phyloP scores from a whole-genome alignment of 2,888 invertebrate species.

The Automeris io region DNA sequence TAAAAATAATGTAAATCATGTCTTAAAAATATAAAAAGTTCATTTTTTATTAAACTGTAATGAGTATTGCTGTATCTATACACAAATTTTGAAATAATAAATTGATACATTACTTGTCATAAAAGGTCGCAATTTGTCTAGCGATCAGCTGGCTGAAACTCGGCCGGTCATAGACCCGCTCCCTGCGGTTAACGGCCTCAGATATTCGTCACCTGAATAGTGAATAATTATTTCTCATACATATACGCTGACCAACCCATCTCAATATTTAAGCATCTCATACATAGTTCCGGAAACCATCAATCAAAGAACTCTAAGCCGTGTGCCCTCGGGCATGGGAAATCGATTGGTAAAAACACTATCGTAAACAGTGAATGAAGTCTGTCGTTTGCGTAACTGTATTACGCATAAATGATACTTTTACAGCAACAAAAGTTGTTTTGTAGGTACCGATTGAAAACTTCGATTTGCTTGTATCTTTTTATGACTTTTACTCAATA shows the following conservation, averaged over 20 bases:
- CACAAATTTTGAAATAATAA: slow-evolving; percentile 33
- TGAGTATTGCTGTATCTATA: background rate
- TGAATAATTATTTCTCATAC: slow-evolving; percentile 50
- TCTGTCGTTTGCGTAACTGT: slow-evolving; percentile 2
- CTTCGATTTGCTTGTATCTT: background rate
- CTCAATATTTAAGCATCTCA: slow-evolving; percentile 51
- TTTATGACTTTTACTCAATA: too few species aligned
- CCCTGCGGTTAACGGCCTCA: slow-evolving; percentile 49
- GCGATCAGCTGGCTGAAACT: slow-evolving; percentile 67
- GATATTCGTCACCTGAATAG: slow-evolving; percentile 61
- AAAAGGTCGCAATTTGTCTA: slow-evolving; percentile 18
- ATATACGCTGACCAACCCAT: slow-evolving; percentile 58
- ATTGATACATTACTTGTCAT: slow-evolving; percentile 40
- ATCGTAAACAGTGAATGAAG: slow-evolving; percentile 28
- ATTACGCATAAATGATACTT: background rate
- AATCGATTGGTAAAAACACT: slow-evolving; percentile 28
- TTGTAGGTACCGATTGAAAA: slow-evolving; percentile 7
- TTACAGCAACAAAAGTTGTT: slow-evolving; percentile 12
- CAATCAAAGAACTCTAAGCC: slow-evolving; percentile 29
- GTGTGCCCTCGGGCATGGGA: slow-evolving; percentile 19
- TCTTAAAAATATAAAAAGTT: background rate
- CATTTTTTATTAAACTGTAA: background rate
- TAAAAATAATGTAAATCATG: background rate
- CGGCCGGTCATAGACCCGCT: slow-evolving; percentile 65
- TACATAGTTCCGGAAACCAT: slow-evolving; percentile 55